Base-by-base conservation (phyloP, 2,888 invertebrate genomes). In the Augiades crinisus region DNA sequence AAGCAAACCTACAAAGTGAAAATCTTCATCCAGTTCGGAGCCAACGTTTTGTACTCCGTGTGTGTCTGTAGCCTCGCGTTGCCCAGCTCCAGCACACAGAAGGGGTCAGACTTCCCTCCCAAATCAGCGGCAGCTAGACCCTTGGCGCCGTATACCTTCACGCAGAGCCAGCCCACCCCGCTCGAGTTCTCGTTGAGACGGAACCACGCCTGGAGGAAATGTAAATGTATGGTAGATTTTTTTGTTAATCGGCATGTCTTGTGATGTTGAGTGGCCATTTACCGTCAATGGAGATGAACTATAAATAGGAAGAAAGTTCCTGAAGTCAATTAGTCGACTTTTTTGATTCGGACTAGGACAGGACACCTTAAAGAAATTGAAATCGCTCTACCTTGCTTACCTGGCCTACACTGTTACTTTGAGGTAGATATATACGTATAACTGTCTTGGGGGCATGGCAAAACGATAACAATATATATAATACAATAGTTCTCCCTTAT, bases 91-190 rank as follows among this genome's bases (percentile, higher is more conserved):
- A 99, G 80, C 0, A 99, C 99, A 81, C 98, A 99, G 84, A 99
- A 99, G 0, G 99, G 99, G 84, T 99, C 99, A 38, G 98, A 98
- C 78, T 99, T 99, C 1, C 99, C 99, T 0, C 98, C 98, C 31
- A 99, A 90, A 77, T 99, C 99, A 0, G 99, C 98, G 0, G 99
- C 95, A 0, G 96, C 96, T 17, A 99, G 89, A 1, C 98, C 98
- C n/a, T 89, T 90, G 12, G 94, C 94, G 24, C 93, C 92, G 72
- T 93, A 96, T 1, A 99, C 98, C 90, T 98, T 98, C 0, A 99
- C 97, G 13, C 96, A 97, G 0, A 99, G 90, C 91, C 97, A 96
- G 0, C 99, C 99, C 1, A 99, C 95, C 69, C 99, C 99, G 58
- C 94, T 81, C 0, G 84, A 67, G 1, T 75, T 75, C 47, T 90